Evolutionary conservation across 2,888 invertebrate genomes (phyloP).

Genomic region (Heliconius aoede): DNA sequence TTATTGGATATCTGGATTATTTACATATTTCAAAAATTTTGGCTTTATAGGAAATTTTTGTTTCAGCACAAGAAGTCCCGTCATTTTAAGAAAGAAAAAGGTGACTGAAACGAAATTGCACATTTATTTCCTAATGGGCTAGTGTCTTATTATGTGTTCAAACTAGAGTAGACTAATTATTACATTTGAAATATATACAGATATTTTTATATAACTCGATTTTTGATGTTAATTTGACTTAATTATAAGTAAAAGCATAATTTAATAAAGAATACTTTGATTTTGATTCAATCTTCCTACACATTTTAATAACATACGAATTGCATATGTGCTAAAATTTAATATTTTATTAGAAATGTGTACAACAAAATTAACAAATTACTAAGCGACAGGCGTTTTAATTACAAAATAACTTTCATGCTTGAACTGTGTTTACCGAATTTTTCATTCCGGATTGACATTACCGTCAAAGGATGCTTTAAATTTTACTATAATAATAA

Average conservation of each 20-base stretch:
- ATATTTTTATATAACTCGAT: background rate
- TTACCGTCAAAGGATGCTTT: conserved; percentile 63
- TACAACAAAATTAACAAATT: conserved; percentile 53
- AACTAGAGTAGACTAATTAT: background rate
- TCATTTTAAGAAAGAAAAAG: conserved; percentile 49
- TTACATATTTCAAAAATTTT: background rate
- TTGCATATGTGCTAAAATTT: conserved; percentile 27
- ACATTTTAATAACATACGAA: background rate
- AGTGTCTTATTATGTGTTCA: background rate
- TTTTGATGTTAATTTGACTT: background rate
- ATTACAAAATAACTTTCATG: conserved; percentile 67
- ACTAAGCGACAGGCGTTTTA: conserved; percentile 65
- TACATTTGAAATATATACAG: background rate
- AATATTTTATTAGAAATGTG: conserved; percentile 41
- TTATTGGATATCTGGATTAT: no score
- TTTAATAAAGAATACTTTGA: background rate
- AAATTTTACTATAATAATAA: conserved; percentile 48
- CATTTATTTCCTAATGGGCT: background rate
- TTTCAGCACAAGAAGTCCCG: conserved; percentile 66
- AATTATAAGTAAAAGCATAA: background rate
- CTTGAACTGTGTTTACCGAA: conserved; percentile 59
- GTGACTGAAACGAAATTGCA: background rate
- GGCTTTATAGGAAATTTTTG: conserved; percentile 33
- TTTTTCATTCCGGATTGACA: conserved; percentile 63
- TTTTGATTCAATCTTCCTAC: background rate